Evolutionary conservation across 2,888 invertebrate genomes (phyloP).

Genomic region (Clivina fossor): DNA sequence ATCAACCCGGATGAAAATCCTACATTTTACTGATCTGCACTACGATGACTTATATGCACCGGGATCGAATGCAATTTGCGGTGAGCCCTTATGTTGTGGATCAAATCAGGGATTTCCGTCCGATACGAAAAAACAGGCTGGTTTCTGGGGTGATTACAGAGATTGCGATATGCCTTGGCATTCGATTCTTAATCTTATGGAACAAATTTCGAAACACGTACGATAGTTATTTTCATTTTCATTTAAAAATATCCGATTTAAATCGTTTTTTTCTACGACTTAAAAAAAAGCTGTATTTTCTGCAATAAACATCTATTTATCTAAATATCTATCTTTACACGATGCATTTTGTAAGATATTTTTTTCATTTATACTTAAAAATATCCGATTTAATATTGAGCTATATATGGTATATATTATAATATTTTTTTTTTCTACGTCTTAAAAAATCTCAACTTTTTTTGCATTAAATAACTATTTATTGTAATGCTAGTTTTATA

Average conservation of each 20-base stretch:
- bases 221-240: not conserved
- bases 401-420: no score
- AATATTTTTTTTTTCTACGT: no score
- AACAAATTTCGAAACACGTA: slow-evolving; percentile 17
- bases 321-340: no score
- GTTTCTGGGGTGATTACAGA: slow-evolving; percentile 78
- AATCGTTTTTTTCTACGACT: not conserved
- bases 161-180: slow-evolving; percentile 74
- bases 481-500: no score
- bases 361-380: no score
- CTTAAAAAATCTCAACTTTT: no score
- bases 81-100: slow-evolving; percentile 76
- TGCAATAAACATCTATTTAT: no score
- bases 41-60: slow-evolving; percentile 70
- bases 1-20: slow-evolving; percentile 50
- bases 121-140: slow-evolving; percentile 55
- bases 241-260: not conserved
- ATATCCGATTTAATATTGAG: no score
- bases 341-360: no score
- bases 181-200: slow-evolving; percentile 59
- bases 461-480: no score
- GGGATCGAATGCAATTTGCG: slow-evolving; percentile 67
- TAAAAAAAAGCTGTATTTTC: no score
- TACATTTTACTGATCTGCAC: slow-evolving; percentile 76
- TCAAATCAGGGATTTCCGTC: slow-evolving; percentile 52